Base-by-base conservation (phyloP, 2,888 invertebrate genomes). In the Agrotis puta region DNA sequence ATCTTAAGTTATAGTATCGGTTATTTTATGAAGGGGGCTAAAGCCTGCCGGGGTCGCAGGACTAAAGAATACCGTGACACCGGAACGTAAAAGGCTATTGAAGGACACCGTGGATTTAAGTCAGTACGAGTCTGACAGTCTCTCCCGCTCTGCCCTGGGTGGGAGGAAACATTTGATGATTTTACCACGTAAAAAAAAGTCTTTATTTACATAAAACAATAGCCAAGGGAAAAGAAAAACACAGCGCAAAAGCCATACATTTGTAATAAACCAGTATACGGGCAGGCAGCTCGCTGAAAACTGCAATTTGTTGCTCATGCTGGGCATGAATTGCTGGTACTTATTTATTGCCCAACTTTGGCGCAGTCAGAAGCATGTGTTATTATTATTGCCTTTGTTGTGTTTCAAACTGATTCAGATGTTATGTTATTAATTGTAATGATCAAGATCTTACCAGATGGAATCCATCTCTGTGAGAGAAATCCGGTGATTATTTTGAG, bases 191-290 rank as follows among this genome's bases (percentile, higher is more conserved):
- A n/a, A n/a, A n/a, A n/a, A n/a, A n/a, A n/a, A n/a, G n/a, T n/a
- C n/a, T n/a, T n/a, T n/a, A n/a, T n/a, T 57, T 47, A 45, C 45
- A 54, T 53, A 24, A 14, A 45, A 43, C 5, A 39, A 64, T 51
- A 33, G 54, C 24, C 51, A 53, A 51, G 43, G 48, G 22, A 51
- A 45, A 74, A 43, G 20, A 56, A 59, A 20, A 64, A 58, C 56
- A 62, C n/a, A 1, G 24, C 24, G 43, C 20, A 22, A n/a, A 27
- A 14, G 16, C 14, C 57, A 81, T 69, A 69, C 77, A 77, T 77
- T 81, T 47, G 59, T 70, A 62, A 64, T 77, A 81, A 53, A 61
- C 69, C n/a, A 69, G 56, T 27, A 20, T 61, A 69, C 14, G 5
- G 39, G 18, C 16, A 39, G 24, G 33, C 33, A 63, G 56, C 27